Base-by-base conservation (phyloP, 2,888 invertebrate genomes). In the Sclerodermus sp. region DNA sequence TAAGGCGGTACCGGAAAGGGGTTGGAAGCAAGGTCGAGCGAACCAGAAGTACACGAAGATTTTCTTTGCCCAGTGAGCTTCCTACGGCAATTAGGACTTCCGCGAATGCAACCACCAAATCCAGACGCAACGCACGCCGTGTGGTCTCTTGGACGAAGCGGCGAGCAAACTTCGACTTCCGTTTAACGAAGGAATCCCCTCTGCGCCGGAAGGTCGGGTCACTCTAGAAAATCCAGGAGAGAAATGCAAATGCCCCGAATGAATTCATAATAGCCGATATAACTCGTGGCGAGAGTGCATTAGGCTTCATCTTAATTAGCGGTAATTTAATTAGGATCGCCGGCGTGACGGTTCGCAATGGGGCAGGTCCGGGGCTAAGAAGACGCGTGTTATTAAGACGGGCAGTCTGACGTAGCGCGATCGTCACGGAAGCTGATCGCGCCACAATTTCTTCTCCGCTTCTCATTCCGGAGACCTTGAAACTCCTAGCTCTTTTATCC, bases 301-400 rank as follows among this genome's bases (percentile, higher is more conserved):
- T 73, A 73, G 73, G 74, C 74, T 71, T 68, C 74, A 73, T 76
- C 70, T 74, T 77, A 77, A 77, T 77, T 76, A 74, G 74, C 62
- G 65, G 66, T 71, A 71, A 74, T 75, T 73, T 76, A 76, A 76
- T 77, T 76, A 76, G 71, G 69, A 72, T 75, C 73, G 64, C 57
- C 67, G 68, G 73, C 76, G 75, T 76, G 76, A 76, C 76, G 76
- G 23, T 65, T 68, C 51, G 62, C 66, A 58, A 63, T 62, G 64
- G 72, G 72, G 71, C 70, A 71, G 69, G 73, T 73, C 69, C 67
- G 68, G 68, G 67, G 65, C 62, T 70, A 62, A 63, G 52, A 23
- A 23, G 16, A 15, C 14, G 36, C 30, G 39, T 56, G 64, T 68
- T 71, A 76, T 76, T 74, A 74, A 76, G 74, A 71, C 67, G 64